A percentile compares a stretch with the other conserved stretches of the same genome.
Evolutionary conservation across 2,797 vertebrate species (phyloP).

Genomic region (Psittacula derbiana): DNA sequence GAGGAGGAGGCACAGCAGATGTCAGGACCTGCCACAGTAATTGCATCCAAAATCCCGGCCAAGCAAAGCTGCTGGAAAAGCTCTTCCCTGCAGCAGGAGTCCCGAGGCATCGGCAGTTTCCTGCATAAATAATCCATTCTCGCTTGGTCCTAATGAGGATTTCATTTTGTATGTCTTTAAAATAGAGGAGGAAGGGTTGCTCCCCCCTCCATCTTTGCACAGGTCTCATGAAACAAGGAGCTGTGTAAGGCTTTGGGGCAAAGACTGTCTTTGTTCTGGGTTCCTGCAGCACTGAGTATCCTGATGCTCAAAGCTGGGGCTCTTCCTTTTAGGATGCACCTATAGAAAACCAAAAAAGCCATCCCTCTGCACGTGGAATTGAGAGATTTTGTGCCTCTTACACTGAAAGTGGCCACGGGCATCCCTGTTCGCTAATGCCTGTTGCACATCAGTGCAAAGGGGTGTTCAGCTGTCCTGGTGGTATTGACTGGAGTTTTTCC

Average conservation of each 20-base stretch:
- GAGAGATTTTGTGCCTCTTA: not conserved
- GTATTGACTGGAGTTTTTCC: not conserved
- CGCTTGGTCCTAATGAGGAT: not conserved
- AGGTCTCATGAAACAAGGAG: not conserved
- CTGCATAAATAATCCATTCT: not conserved
- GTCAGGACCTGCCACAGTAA: not conserved
- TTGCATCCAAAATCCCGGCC: not conserved
- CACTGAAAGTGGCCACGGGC: fast-evolving
- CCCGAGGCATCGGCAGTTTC: not conserved
- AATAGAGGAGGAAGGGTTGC: not conserved
- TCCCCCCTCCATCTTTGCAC: fast-evolving
- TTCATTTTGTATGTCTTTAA: not conserved
- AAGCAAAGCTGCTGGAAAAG: not conserved
- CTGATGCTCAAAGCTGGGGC: not conserved
- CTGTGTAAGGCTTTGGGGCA: not conserved
- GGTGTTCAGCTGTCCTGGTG: not conserved
- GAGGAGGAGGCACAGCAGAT: not conserved
- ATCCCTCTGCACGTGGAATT: not conserved
- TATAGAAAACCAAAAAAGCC: not conserved
- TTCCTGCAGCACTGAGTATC: not conserved
- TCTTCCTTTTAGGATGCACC: not conserved
- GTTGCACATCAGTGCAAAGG: not conserved
- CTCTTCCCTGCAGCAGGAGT: not conserved
- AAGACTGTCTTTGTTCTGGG: fast-evolving
- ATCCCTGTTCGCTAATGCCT: not conserved